These are phyloP conservation scores for Tillus elongatus DNA, from an alignment of 2,888 invertebrate species.

Conservation along the genomic window DNA sequence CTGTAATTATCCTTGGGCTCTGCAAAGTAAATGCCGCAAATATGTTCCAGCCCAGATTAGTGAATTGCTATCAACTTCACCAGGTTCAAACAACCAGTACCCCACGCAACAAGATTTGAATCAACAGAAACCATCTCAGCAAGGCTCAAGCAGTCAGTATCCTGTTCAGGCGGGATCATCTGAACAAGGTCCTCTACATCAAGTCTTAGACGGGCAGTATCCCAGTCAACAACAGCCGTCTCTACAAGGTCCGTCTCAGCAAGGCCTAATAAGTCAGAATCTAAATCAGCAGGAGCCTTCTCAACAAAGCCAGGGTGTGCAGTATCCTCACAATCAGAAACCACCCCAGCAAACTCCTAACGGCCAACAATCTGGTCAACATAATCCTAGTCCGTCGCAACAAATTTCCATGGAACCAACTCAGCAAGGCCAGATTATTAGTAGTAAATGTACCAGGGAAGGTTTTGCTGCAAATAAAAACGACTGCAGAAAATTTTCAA, in stretches of 20 bases:
- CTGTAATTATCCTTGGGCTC: slow-evolving; percentile 55
- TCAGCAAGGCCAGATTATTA: neutral
- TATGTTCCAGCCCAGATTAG: neutral
- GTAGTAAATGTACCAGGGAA: slow-evolving; percentile 48
- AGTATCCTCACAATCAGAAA: neutral
- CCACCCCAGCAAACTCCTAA: neutral
- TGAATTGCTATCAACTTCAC: too few relatives aligned
- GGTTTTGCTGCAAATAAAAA: slow-evolving; percentile 64
- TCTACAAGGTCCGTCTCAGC: slow-evolving; percentile 2
- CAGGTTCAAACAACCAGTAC: slow-evolving; percentile 5
- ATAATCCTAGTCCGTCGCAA: neutral
- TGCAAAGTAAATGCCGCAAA: too few relatives aligned
- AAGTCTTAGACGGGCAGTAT: neutral
- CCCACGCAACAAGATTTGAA: neutral
- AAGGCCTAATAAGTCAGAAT: slow-evolving; percentile 2
- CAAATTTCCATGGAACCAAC: neutral
- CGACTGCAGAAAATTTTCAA: slow-evolving; percentile 66
- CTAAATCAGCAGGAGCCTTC: slow-evolving; percentile 3
- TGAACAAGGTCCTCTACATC: neutral
- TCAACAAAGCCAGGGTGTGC: neutral
- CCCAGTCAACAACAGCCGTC: neutral
- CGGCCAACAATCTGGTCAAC: neutral
- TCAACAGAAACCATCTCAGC: neutral
- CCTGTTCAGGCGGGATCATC: neutral
- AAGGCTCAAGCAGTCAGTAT: neutral